phyloP scores from a whole-genome alignment of 2,888 invertebrate species.

The Teleogryllus oceanicus region DNA sequence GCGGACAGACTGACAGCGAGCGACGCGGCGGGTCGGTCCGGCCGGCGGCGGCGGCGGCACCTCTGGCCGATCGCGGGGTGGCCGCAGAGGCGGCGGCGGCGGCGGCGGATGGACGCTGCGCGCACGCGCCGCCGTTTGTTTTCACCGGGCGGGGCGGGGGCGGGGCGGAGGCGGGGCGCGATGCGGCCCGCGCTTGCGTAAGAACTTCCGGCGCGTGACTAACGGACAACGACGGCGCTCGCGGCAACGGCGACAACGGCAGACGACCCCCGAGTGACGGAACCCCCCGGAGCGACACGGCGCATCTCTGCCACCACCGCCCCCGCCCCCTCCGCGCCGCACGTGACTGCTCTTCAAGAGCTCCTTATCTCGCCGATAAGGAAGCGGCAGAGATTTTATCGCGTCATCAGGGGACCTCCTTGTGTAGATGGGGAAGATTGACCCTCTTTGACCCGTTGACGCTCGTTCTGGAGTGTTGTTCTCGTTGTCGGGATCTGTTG shows the following conservation, averaged over 20 bases:
- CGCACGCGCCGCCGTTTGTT: no score
- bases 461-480: no score
- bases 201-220: not conserved
- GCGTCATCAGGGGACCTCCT: not conserved
- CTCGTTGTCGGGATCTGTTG: no score
- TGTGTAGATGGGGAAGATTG: no score
- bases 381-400: conserved; percentile 1
- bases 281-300: no score
- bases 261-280: not conserved
- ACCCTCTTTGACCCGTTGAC: no score
- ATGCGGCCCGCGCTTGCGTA: not conserved
- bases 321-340: not conserved
- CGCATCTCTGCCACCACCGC: not conserved
- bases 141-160: not conserved
- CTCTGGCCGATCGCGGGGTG: no score
- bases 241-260: not conserved
- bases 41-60: no score
- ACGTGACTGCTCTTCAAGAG: not conserved
- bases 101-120: no score
- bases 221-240: not conserved
- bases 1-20: no score
- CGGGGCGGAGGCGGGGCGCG: not conserved
- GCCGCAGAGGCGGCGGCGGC: no score
- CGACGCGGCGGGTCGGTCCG: no score
- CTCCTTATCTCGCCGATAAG: not conserved